A percentile compares a stretch with the other conserved stretches of the same genome.
Evolutionary conservation across 2,113 vertebrate genomes (phyloP).

Genomic region (Pristiophorus japonicus): DNA sequence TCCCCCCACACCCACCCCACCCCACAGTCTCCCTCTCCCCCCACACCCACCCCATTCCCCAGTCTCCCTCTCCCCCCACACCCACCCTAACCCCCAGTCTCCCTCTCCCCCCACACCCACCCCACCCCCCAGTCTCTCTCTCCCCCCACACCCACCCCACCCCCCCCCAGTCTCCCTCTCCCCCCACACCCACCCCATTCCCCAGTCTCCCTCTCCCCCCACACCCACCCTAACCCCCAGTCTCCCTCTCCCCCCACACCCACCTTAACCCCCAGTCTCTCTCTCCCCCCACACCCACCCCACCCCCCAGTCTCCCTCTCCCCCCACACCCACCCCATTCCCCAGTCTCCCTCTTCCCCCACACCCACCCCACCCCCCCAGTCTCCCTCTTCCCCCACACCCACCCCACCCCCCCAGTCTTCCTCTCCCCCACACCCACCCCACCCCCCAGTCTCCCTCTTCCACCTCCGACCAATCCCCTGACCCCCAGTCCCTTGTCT

Average conservation of each 20-base stretch:
- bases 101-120: neutral
- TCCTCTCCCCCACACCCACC: too few relatives aligned
- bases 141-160: neutral
- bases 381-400: neutral
- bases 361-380: neutral
- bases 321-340: too few relatives aligned
- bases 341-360: neutral
- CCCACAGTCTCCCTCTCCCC: neutral
- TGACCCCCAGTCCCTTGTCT: too few relatives aligned
- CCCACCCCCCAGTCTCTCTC: neutral
- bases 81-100: neutral
- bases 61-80: too few relatives aligned
- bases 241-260: neutral
- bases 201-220: neutral
- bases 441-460: neutral
- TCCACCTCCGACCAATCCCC: too few relatives aligned
- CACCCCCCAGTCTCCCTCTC: neutral
- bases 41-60: neutral
- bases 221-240: neutral
- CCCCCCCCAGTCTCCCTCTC: neutral
- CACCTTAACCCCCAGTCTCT: too few relatives aligned
- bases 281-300: neutral
- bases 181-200: accelerated
- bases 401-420: too few relatives aligned
- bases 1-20: neutral